These are phyloP conservation scores for Etheostoma cragini DNA, from an alignment of 2,113 vertebrate genomes.

Conservation along the genomic window DNA sequence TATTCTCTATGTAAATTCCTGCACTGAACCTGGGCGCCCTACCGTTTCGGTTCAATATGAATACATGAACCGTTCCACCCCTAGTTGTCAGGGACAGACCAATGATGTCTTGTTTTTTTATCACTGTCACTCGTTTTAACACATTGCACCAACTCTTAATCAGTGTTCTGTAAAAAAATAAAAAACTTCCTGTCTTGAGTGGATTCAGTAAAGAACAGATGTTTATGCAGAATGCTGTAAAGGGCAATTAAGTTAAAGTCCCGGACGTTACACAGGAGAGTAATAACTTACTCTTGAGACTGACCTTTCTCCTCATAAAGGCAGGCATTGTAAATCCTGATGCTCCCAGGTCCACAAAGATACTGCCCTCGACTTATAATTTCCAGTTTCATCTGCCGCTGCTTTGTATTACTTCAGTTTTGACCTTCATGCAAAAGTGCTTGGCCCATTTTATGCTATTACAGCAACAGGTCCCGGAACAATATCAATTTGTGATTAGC, in stretches of 20 bases:
- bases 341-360: background rate
- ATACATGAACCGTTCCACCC: too few species aligned
- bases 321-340: background rate
- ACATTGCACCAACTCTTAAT: background rate
- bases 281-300: background rate
- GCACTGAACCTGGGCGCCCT: too few species aligned
- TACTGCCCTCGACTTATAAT: background rate
- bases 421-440: constrained; percentile 1
- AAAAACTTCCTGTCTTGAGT: background rate
- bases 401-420: constrained; percentile 15
- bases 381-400: background rate
- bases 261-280: background rate
- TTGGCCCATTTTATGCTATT: background rate
- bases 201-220: background rate
- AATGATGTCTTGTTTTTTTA: background rate
- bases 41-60: too few species aligned
- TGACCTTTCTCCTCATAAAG: constrained; percentile 7
- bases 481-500: constrained; percentile 6
- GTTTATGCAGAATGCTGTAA: background rate
- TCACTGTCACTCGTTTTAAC: background rate
- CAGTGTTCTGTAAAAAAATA: background rate
- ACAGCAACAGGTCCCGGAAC: background rate
- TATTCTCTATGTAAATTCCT: too few species aligned
- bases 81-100: background rate
- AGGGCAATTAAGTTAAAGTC: background rate